phyloP scores from a whole-genome alignment of 2,888 invertebrate species.

The Allacma fusca region DNA sequence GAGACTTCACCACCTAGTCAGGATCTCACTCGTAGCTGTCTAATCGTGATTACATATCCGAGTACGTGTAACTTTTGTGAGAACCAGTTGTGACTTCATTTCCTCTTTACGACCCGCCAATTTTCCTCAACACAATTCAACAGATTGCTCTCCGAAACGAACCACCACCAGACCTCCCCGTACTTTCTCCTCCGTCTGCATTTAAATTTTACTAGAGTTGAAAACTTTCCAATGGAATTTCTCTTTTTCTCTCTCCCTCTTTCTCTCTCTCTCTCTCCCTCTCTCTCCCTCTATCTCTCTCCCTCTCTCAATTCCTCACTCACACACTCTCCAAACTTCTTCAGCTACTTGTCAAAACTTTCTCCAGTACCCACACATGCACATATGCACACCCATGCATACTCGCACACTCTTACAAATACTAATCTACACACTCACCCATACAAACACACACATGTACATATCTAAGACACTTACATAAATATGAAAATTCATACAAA shows the following conservation, averaged over 20 bases:
- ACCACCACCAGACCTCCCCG: not conserved
- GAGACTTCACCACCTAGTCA: slow-evolving; percentile 5
- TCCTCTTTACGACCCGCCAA: slow-evolving; percentile 39
- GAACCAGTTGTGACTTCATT: slow-evolving; percentile 36
- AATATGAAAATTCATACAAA: too few species aligned
- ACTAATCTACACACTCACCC: too few species aligned
- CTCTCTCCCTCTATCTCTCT: not conserved
- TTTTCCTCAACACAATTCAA: slow-evolving; percentile 36
- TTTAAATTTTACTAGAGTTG: slow-evolving; percentile 29
- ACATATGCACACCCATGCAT: not conserved
- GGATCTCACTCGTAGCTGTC: slow-evolving; percentile 22
- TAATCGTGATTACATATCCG: slow-evolving; percentile 24
- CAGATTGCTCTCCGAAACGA: slow-evolving; percentile 30
- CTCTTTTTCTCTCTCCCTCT: not conserved
- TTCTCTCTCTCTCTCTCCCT: not conserved
- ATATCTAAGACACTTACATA: too few species aligned
- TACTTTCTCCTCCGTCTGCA: not conserved
- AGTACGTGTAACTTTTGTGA: slow-evolving; percentile 28
- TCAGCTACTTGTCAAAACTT: slow-evolving; percentile 30
- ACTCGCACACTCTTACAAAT: too few species aligned
- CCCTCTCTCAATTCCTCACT: not conserved
- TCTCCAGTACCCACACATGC: not conserved
- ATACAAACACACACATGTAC: too few species aligned
- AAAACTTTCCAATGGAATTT: slow-evolving; percentile 31
- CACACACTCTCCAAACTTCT: not conserved